Base-by-base conservation (phyloP, 2,888 invertebrate species). In the Euspilapteryx auroguttella region DNA sequence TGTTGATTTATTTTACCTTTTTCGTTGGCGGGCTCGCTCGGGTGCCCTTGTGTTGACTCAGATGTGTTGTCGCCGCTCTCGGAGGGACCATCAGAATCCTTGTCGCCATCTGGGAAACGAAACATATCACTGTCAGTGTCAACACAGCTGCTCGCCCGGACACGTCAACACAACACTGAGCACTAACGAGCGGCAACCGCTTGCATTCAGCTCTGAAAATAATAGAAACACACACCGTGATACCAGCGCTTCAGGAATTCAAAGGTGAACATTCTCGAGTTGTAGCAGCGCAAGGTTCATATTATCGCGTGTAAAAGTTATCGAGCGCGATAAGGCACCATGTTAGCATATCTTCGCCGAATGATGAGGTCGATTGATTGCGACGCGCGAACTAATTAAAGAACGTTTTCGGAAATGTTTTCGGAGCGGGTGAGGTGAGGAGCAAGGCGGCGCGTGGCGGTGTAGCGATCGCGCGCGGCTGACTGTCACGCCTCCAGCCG, bases 31-130 rank as follows among this genome's bases (percentile, higher is more conserved):
- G 71, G 68, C 37, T 73, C 73, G 43, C 65, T 71, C 30, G 61
- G 44, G 14, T 63, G 54, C 21, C 65, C 66, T 42, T 71, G 71
- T 27, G 69, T 73, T 15, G 73, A 69, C 40, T 75, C 75, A 26
- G 75, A 75, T 20, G 73, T 73, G 38, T 64, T 75, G 46, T 77
- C 77, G n/a, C 73, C 76, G 45, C 75, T 73, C 52, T 76, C 76
- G 6, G 76, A 76, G 33, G 65, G 69, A 2, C 68, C 73, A 42
- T 77, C 76, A n/a, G 76, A 73, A 36, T 76, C 77, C 49, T 76
- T 77, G 41, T 69, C 73, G 38, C 69, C 75, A 69, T 76, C 77
- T 77, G 66, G 8, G 21, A 22, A 27, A 38, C 7, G 14, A 26
- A 27, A 39, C 37, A 41, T 33, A 41, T 34, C 39, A 46, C 37